Base-by-base conservation (phyloP, 2,888 invertebrate genomes). In the Philonicus albiceps region DNA sequence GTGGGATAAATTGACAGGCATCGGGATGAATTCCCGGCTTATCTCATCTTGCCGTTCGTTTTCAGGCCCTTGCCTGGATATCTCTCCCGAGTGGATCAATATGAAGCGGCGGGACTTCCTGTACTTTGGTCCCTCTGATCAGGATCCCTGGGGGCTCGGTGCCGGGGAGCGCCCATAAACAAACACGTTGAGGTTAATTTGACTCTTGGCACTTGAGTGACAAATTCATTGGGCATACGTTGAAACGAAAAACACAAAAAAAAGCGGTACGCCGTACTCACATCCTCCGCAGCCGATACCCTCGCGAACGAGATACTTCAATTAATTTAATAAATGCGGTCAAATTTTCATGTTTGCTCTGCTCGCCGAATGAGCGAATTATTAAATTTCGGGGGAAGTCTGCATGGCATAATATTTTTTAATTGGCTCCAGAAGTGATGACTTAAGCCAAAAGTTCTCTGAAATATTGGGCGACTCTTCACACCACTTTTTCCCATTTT, bases 171-270 rank as follows among this genome's bases (percentile, higher is more conserved):
- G 19, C 43, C 40, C 37, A 37, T 73, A 84, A 84, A 84, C 84
- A 84, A 84, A 84, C 84, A 84, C 72, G 73, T 84, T 73, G 40
- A 43, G 73, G 72, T 84, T 73, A 84, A 84, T 84, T 84, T 84
- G 40, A 84, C 84, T 40, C 30, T 22, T 84, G 84, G 40, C 84
- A 84, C 84, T 84, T 84, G 84, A 84, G 73, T 84, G 84, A 84
- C 84, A 84, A 84, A 84, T 84, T 84, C 84, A 84, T 84, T 84
- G 84, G 40, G 72, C 84, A 40, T 49, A 49, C 84, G 72, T 84
- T 11, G 37, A 37, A 37, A 37, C n/a, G n/a, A n/a, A n/a, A n/a
- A n/a, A n/a, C n/a, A 37, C 72, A 84, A 83, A 81, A 81, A 31
- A 27, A 34, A 81, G n/a, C 81, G 4, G 40, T 31, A 11, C 3